Base-by-base conservation (phyloP, 2,888 invertebrate genomes). In the Drosophila heteroneura region DNA sequence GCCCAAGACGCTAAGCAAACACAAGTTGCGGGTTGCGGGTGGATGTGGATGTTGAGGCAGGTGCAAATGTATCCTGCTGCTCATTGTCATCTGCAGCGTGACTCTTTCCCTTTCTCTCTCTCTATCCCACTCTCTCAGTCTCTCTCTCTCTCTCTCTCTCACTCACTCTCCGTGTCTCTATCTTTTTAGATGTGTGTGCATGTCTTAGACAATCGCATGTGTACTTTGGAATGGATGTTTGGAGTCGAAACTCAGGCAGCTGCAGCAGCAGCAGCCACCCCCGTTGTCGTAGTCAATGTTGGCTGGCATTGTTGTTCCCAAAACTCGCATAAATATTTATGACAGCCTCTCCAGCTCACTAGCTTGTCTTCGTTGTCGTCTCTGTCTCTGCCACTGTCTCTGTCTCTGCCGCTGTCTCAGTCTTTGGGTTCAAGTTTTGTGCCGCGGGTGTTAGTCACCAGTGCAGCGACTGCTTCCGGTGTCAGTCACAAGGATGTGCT, bases 271-370 rank as follows among this genome's bases (percentile, higher is more conserved):
- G 64, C 54, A 69, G 16, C 33, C 9, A 22, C 54, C 16, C 37
- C 52, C 49, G 32, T n/a, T 28, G 61, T 61, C 69, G 54, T 53
- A 72, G 77, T 72, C 75, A 68, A 74, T 81, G 80, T 54, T 79
- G 76, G 76, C 73, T 70, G 83, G 74, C 79, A 82, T 85, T 89
- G 91, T 82, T 92, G 91, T 90, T 92, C 92, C 90, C 92, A 87
- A 84, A 92, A 90, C 92, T 92, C 92, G 84, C 92, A 92, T 92
- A 92, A 92, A 92, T 92, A 92, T 92, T 92, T 92, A 92, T 92
- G 92, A 91, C 89, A 90, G 85, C 89, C 69, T 57, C 44, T 47
- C 41, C 58, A 58, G 58, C 82, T 85, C 80, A 70, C 79, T 82
- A 75, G 85, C 82, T 85, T 78, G 81, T 86, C 77, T 68, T 63